Conservation (phyloP, 2,113 vertebrate species). For the Dunckerocampus dactyliophorus region DNA sequence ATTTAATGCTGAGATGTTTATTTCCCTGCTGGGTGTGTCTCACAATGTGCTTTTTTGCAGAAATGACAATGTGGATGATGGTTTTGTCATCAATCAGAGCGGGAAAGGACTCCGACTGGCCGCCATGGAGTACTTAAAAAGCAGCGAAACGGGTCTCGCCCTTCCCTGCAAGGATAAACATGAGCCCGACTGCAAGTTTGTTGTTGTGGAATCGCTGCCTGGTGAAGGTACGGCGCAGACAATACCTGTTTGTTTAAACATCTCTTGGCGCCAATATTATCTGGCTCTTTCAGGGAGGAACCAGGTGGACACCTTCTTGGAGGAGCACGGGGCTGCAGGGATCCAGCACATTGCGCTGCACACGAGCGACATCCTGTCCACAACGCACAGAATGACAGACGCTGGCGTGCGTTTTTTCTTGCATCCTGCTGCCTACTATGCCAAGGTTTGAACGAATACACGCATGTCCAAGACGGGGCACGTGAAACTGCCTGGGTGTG, state of each 20-base stretch:
- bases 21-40: slow-evolving; percentile 2
- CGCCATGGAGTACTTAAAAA: slow-evolving; percentile 77
- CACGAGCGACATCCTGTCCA: slow-evolving; percentile 76
- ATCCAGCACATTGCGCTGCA: slow-evolving; percentile 87
- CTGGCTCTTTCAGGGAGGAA: slow-evolving; percentile 68
- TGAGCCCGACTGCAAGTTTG: slow-evolving; percentile 79
- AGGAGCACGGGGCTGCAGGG: slow-evolving; percentile 78
- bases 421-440: slow-evolving; percentile 83
- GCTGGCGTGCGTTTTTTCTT: slow-evolving; percentile 77
- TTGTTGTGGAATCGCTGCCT: slow-evolving; percentile 83
- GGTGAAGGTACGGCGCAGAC: slow-evolving; percentile 39
- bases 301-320: slow-evolving; percentile 86
- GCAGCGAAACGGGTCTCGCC: slow-evolving; percentile 58
- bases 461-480: not conserved
- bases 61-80: slow-evolving; percentile 71
- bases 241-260: no score
- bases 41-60: slow-evolving; percentile 32
- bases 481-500: no score
- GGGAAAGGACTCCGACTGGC: slow-evolving; percentile 82
- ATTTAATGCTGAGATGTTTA: not conserved
- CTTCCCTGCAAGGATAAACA: slow-evolving; percentile 46
- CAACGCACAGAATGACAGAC: slow-evolving; percentile 61
- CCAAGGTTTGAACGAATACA: slow-evolving; percentile 54
- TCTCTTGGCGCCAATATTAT: no score
- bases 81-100: slow-evolving; percentile 72